Base-by-base conservation (phyloP, 1,140 invertebrate genomes). In the Lethrus apterus region DNA sequence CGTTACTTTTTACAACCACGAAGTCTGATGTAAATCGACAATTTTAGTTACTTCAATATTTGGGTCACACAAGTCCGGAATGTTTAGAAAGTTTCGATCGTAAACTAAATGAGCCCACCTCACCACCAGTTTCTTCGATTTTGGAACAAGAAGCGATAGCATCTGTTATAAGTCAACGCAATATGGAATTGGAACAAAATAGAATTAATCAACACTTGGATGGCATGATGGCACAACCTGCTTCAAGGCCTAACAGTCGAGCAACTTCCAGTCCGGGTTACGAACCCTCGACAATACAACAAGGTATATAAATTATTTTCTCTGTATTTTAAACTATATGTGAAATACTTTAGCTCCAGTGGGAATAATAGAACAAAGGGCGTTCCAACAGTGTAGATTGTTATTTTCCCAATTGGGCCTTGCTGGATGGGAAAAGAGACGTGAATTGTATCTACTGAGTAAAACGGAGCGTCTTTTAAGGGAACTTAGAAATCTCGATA, bases 401-500 rank as follows among this genome's bases (percentile, higher is more conserved):
- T 67, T 97, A 1, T 84, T 95, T 53, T 87, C 91, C 31, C 93
- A 97, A 60, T 67, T 96, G 36, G 93, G 94, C 3, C 72, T 93
- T 4, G 79, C 89, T 9, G 84, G 88, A 1, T 95, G 92, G 83
- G 89, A 95, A 52, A 83, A 89, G 41, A 75, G 93, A 5, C 73
- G 78, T 20, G 80, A 84, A 48, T 78, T 96, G 51, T 86, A 97
- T 68, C 71, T 97, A 20, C 70, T 98, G 20, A 82, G 86, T 35
- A 90, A 94, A 59, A 92, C 84, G 58, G 93, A 97, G 54, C 86
- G 92, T 46, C 68, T 98, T 34, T 64, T 98, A 19, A 71, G 94
- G 11, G 93, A 98, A 71, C 61, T 98, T 29, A 80, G 92, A 47
- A 93, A 98, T 69, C 73, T 98, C 13, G 95, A 98, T 64, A 78